Evolutionary conservation across 2,888 invertebrate genomes (phyloP), one percentile per base, ranked within the genome.

Genomic region (Drepana falcataria): DNA sequence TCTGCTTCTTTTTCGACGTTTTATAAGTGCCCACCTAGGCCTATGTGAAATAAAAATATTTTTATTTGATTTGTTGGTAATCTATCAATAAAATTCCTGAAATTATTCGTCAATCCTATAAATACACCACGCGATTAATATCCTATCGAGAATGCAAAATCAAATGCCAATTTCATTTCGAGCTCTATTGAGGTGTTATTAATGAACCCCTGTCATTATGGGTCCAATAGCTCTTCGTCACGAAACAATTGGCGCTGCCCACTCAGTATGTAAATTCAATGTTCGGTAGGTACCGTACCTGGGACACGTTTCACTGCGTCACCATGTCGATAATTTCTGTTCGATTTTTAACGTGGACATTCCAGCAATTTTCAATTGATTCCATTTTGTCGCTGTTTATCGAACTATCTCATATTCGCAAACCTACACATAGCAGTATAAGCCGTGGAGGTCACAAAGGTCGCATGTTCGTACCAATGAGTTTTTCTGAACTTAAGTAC

Each of bases 211-310:
- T n/a, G 21, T 35, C 49, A 49, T 49, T 35, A 51, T 51, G 40
- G 40, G 40, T 7, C 34, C 34, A n/a, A 51, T 34, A 33, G 41
- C 51, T n/a, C 40, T 40, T 34, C 34, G 51, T 51, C 40, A 51
- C 40, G 34, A 51, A 33, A n/a, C 7, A 41, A 51, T 40, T 6
- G 41, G 33, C 40, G 6, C 7, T 51, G 51, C 34, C 51, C 40
- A 51, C 51, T 40, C 34, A 41, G 41, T 34, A 51, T 51, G 51
- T 33, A 51, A 51, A 51, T 51, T 49, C 49, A 49, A 49, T 49
- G 37, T 49, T 35, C 44, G 44, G 6, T 44, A 9, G 37, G 37
- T 37, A 37, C 37, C 37, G n/a, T 44, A 44, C 44, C 9, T 44
- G 6, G 44, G 6, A 44, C 6, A 2, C 9, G 44, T 44, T 44